Percentiles rank a stretch among this genome's conserved stretches.
Evolutionary conservation across 2,888 invertebrate species (phyloP).

Genomic region (Dendrolimus pini): DNA sequence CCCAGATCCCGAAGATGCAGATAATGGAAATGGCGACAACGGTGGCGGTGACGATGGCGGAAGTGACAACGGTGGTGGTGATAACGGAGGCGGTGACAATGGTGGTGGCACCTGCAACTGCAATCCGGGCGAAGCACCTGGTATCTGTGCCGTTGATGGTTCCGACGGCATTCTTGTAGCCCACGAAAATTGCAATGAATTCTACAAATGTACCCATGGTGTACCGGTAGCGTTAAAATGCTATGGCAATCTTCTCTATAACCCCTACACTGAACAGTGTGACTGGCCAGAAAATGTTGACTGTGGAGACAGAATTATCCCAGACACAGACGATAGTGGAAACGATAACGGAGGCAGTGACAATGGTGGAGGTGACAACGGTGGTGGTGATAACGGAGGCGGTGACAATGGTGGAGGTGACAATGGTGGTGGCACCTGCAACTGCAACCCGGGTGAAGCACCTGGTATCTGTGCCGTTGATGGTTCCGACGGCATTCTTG

Average conservation of each 20-base stretch:
- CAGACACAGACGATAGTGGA: conserved; percentile 3
- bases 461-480: conserved; percentile 20
- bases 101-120: conserved; percentile 1
- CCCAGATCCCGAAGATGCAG: background rate
- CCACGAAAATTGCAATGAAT: conserved; percentile 10
- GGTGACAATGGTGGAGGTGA: background rate
- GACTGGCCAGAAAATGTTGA: conserved; percentile 22
- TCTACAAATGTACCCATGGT: conserved; percentile 10
- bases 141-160: conserved; percentile 16
- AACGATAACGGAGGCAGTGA: conserved; percentile 1
- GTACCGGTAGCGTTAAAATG: conserved; percentile 17
- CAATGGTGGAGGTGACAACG: conserved; percentile 7
- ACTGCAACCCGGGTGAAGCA: conserved; percentile 19
- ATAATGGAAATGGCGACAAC: background rate
- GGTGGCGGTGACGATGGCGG: background rate
- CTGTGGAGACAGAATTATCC: conserved; percentile 24
- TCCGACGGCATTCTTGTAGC: conserved; percentile 9
- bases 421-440: conserved; percentile 6
- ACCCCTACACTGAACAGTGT: conserved; percentile 21
- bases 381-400: background rate
- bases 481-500: conserved; percentile 19
- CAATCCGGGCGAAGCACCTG: conserved; percentile 20
- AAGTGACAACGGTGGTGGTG: conserved; percentile 7
- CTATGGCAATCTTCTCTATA: conserved; percentile 20
- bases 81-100: conserved; percentile 1